A percentile compares a stretch with the other conserved stretches of the same genome.
Evolutionary conservation across 2,888 invertebrate genomes (phyloP).

Genomic region (Cryptus armator): DNA sequence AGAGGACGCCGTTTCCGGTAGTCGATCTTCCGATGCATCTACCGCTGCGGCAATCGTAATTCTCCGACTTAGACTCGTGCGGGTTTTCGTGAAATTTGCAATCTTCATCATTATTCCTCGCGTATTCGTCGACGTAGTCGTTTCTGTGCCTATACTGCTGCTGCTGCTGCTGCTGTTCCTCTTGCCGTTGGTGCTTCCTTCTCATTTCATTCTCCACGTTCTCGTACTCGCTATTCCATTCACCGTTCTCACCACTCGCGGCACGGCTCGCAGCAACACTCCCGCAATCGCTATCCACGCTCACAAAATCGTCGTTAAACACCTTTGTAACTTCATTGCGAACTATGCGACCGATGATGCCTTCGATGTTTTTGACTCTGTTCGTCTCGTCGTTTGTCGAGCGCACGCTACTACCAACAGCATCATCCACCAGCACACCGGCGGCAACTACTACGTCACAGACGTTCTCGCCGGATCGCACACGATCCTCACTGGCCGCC

Average conservation of each 20-base stretch:
- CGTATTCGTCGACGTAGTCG: slow-evolving; percentile 28
- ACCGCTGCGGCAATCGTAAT: slow-evolving; percentile 83
- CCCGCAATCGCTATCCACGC: slow-evolving; percentile 32
- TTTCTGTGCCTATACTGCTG: not conserved
- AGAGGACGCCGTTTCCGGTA: slow-evolving; percentile 84
- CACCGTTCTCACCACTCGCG: slow-evolving; percentile 45
- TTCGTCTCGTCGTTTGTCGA: slow-evolving; percentile 5
- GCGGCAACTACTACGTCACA: slow-evolving; percentile 35
- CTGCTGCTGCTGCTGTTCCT: not conserved
- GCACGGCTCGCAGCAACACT: slow-evolving; percentile 21
- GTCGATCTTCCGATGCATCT: slow-evolving; percentile 83
- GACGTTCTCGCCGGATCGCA: slow-evolving; percentile 41
- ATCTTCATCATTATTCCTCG: slow-evolving; percentile 41
- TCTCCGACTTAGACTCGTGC: slow-evolving; percentile 39
- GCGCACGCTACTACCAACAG: slow-evolving; percentile 22
- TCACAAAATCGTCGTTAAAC: slow-evolving; percentile 13
- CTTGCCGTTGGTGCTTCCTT: not conserved
- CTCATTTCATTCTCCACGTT: slow-evolving; percentile 36
- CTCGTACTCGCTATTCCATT: slow-evolving; percentile 42
- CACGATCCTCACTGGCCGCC: slow-evolving; percentile 67
- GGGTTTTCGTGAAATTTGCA: slow-evolving; percentile 74
- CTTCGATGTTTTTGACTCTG: slow-evolving; percentile 33
- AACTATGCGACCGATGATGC: slow-evolving; percentile 40
- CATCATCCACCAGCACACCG: slow-evolving; percentile 52
- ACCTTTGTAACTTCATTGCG: slow-evolving; percentile 2